Evolutionary conservation across 2,888 invertebrate species (phyloP), one percentile per base, ranked within the genome.

Genomic region (Macrosiphum euphorbiae): DNA sequence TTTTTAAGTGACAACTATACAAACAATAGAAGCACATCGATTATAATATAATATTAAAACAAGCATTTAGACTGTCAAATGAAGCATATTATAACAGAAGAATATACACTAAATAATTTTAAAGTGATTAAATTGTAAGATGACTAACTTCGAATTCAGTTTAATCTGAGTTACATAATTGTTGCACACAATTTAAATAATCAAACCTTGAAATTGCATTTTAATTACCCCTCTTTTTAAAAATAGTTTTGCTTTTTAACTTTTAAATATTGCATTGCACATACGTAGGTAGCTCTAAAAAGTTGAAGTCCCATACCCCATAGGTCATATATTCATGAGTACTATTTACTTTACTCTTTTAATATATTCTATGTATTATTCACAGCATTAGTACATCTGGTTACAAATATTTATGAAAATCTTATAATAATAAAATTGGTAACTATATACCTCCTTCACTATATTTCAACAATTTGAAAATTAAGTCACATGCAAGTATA

Each of bases 141-240:
- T 47, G 3, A n/a, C 13, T n/a, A 67, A n/a, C n/a, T 13, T 47
- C n/a, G n/a, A 47, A 67, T 61, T 67, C 10, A n/a, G 47, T 47
- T 89, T 67, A 16, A 26, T 87, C 52, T 8, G 47, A n/a, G 7
- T 90, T 20, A 24, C 67, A n/a, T n/a, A 67, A 47, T 90, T n/a
- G 13, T n/a, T 90, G 11, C 24, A 10, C 13, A 44, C 28, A 58
- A 90, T 90, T 90, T 61, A 90, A 90, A 90, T 67, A 90, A 47
- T 35, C 16, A n/a, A n/a, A 50, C 90, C 3, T 13, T 78, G 24
- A 52, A 90, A 90, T 50, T 50, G 35, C 24, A 35, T 78, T 90
- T 67, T 78, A 78, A 90, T 90, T 52, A 78, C 35, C 35, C 50
- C 26, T 78, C 61, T 78, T 78, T 50, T 35, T 90, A 24, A 35